Evolutionary conservation across 2,113 vertebrate genomes (phyloP), one percentile per base, ranked within the genome.

Genomic region (Sminthopsis crassicaudata): DNA sequence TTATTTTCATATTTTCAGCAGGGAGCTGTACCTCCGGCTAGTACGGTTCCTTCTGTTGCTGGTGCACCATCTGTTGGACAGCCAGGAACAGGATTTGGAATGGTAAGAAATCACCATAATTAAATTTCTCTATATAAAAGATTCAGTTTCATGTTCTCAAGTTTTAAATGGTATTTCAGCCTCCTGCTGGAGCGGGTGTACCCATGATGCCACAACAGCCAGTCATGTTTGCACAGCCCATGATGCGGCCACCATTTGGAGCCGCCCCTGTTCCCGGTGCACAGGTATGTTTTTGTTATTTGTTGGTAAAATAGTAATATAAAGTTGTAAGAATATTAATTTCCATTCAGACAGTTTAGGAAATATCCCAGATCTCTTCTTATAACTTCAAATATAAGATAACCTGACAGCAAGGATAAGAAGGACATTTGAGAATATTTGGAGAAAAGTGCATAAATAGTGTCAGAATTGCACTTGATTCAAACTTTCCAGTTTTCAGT

Each of bases 171-270:
- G 36, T 84, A 92, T 98, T 97, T 16, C 97, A 99, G 99, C 98
- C 99, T 95, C 98, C 99, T 46, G 97, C 99, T 90, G 99, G 99
- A 25, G 96, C 99, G 14, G 99, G 99, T 53, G 99, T 99, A 96
- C 98, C 99, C 95, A 98, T 99, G 99, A 99, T 99, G 99, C 99
- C 99, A 84, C 99, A 99, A 97, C 99, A 99, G 97, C 98, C 99
- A 0, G 99, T 99, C 98, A 99, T 99, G 99, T 99, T 99, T 9
- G 99, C 99, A n/a, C 99, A 99, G 98, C 99, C 99, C 26, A 99
- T 99, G 99, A 99, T 99, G 99, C 99, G 99, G 98, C 99, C 99
- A 53, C 98, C 99, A 0, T 99, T 99, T 46, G 98, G 99, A 98
- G 99, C 99, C 46, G 97, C 99, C 23, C 91, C 99, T 96, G 99